Conservation (phyloP, 1,140 invertebrate species). For the Chelonus insularis region DNA sequence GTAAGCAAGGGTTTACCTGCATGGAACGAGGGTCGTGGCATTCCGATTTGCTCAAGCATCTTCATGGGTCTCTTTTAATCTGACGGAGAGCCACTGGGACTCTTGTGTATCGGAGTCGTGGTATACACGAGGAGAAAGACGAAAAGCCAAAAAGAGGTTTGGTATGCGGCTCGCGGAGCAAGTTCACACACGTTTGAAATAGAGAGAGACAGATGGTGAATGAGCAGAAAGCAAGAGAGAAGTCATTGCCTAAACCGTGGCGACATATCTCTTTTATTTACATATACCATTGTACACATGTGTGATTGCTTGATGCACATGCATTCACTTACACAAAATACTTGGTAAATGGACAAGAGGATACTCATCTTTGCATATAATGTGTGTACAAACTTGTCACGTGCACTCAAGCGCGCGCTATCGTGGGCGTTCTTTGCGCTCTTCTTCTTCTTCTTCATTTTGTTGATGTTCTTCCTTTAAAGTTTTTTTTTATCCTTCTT, state of each 20-base stretch:
- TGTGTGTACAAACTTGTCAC: conserved; percentile 15
- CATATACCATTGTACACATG: conserved; percentile 37
- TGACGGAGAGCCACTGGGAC: conserved; percentile 20
- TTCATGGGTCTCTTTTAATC: too few species aligned
- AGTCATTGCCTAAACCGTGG: conserved; percentile 43
- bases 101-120: conserved; percentile 9
- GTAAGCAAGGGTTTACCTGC: neutral
- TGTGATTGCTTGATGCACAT: conserved; percentile 21
- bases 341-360: conserved; percentile 14
- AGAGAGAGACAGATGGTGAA: neutral
- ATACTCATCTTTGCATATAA: conserved; percentile 8
- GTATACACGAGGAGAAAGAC: conserved; percentile 21
- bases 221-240: conserved; percentile 18
- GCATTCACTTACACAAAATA: conserved; percentile 25
- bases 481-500: neutral
- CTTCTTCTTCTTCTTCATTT: neutral
- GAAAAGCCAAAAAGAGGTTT: conserved; percentile 42
- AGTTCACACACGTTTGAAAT: conserved; percentile 49
- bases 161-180: conserved; percentile 51
- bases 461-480: neutral
- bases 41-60: neutral
- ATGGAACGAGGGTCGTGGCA: conserved; percentile 4
- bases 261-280: conserved; percentile 41
- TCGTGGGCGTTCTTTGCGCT: conserved; percentile 10
- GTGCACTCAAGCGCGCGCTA: conserved; percentile 8